A percentile compares a stretch with the other conserved stretches of the same genome.
Evolutionary conservation across 2,888 invertebrate species (phyloP).

Genomic region (Strigamia crassipes): DNA sequence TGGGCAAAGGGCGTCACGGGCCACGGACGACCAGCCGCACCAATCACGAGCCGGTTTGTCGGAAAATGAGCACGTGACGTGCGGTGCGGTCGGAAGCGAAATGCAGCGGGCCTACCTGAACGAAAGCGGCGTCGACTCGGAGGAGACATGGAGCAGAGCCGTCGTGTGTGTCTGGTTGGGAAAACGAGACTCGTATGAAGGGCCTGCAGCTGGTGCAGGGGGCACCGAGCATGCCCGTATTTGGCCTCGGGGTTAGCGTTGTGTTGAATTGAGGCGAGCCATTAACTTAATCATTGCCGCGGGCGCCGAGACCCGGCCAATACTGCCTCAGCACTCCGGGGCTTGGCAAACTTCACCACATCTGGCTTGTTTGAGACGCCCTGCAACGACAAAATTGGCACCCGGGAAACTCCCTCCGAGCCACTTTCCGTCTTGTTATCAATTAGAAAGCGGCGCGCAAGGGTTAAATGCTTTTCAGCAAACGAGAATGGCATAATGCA

Average conservation of each 20-base stretch:
- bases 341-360: slow-evolving; percentile 5
- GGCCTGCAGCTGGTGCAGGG: not conserved
- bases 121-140: not conserved
- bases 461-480: not conserved
- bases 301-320: slow-evolving; percentile 1
- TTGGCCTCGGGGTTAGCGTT: not conserved
- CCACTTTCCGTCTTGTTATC: too few relatives aligned
- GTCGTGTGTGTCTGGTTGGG: not conserved
- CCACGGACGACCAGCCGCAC: too few relatives aligned
- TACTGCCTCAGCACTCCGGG: not conserved
- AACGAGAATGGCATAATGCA: not conserved
- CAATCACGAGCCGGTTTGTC: too few relatives aligned
- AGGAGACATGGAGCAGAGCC: not conserved
- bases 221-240: not conserved
- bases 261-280: slow-evolving; percentile 44
- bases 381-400: slow-evolving; percentile 6
- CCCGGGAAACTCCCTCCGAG: not conserved
- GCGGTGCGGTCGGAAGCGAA: too few relatives aligned
- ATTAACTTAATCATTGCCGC: slow-evolving; percentile 44
- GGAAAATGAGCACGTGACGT: too few relatives aligned
- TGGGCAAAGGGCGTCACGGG: too few relatives aligned
- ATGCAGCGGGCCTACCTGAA: too few relatives aligned
- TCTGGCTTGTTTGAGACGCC: not conserved
- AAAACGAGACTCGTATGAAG: not conserved
- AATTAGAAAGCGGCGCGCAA: not conserved